Evolutionary conservation across 2,113 vertebrate genomes (phyloP).

Genomic region (Tylochromis polylepis): DNA sequence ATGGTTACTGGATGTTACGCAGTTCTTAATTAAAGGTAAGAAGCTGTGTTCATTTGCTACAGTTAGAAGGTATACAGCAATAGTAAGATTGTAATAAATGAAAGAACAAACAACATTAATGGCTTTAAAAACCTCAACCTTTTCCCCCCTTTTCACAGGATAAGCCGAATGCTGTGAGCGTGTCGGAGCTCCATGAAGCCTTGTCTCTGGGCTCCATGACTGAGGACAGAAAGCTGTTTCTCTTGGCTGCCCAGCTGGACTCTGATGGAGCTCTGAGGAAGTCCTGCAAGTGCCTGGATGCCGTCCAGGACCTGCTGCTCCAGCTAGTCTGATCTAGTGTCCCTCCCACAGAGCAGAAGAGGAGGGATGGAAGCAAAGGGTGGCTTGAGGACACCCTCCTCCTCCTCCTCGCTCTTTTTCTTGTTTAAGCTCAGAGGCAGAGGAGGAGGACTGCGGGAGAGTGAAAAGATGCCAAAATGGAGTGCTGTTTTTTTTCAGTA

Average conservation of each 20-base stretch:
- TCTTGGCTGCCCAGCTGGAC: slow-evolving; percentile 78
- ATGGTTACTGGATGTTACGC: background rate
- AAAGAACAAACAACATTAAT: background rate
- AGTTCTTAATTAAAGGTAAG: background rate
- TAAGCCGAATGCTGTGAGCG: slow-evolving; percentile 69
- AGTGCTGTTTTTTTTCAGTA: background rate
- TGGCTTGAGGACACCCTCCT: background rate
- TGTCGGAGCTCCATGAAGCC: slow-evolving; percentile 75
- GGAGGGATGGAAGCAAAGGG: background rate
- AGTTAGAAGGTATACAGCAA: background rate
- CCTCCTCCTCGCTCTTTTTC: background rate
- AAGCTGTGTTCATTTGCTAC: background rate
- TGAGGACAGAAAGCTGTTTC: slow-evolving; percentile 74
- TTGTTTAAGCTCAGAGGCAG: background rate
- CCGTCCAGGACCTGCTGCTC: slow-evolving; percentile 77
- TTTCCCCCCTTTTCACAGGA: slow-evolving; percentile 66
- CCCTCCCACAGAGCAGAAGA: background rate
- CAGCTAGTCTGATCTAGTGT: slow-evolving; percentile 68
- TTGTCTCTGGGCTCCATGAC: slow-evolving; percentile 71
- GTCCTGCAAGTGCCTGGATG: slow-evolving; percentile 67
- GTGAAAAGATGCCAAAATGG: background rate
- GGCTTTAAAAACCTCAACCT: too few relatives aligned
- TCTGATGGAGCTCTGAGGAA: slow-evolving; percentile 51
- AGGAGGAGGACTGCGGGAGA: background rate
- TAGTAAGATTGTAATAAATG: background rate